Conservation (phyloP, 2,113 vertebrate species). For the Leuciscus idus region DNA sequence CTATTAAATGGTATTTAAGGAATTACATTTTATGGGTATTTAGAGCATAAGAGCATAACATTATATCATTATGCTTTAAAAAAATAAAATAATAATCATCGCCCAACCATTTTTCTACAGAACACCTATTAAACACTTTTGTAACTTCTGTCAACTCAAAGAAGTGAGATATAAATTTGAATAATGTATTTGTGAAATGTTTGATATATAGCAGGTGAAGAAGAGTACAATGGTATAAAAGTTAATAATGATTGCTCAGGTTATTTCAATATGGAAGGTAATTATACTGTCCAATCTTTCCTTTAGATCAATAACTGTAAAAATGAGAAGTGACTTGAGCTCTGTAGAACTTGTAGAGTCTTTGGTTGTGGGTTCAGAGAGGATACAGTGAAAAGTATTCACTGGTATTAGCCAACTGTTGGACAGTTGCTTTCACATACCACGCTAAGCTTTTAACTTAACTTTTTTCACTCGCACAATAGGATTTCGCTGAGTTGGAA, state of each 20-base stretch:
- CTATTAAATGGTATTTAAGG: neutral
- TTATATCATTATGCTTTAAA: neutral
- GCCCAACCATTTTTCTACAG: neutral
- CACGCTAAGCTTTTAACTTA: slow-evolving; percentile 77
- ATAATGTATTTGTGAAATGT: neutral
- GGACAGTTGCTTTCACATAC: slow-evolving; percentile 76
- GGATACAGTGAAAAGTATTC: slow-evolving; percentile 59
- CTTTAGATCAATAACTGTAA: neutral
- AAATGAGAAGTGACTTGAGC: slow-evolving; percentile 26
- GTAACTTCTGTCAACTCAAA: neutral
- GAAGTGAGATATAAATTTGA: neutral
- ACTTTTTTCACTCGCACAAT: slow-evolving; percentile 75
- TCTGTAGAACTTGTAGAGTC: slow-evolving; percentile 25
- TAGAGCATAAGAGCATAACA: neutral
- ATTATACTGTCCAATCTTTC: neutral
- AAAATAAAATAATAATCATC: neutral
- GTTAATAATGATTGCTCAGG: neutral
- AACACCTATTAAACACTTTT: neutral
- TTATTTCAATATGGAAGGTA: neutral
- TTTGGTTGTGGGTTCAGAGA: slow-evolving; percentile 30
- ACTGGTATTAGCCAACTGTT: slow-evolving; percentile 72
- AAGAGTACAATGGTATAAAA: neutral
- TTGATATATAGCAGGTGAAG: neutral
- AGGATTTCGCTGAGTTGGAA: slow-evolving; percentile 80
- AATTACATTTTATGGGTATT: neutral